Conservation (phyloP, 2,113 vertebrate genomes). For the Rattus rattus region DNA sequence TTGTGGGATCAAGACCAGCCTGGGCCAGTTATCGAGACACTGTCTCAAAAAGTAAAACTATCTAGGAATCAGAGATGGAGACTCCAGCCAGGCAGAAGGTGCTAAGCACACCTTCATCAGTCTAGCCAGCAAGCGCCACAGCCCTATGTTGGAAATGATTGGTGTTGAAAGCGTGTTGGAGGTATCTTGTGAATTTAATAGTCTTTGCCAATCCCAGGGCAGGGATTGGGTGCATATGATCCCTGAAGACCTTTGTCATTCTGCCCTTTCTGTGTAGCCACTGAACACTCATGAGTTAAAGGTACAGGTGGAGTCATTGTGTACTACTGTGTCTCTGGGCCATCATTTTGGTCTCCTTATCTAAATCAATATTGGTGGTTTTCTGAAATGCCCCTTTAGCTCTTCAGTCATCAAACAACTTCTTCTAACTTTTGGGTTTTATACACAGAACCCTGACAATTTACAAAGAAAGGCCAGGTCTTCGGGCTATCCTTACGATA, state of each 20-base stretch:
- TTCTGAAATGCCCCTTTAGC: not conserved
- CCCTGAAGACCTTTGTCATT: not conserved
- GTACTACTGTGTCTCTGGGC: not conserved
- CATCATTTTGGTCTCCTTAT: constrained; percentile 13
- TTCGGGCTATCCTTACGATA: not conserved
- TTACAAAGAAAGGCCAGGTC: not conserved
- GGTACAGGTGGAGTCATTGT: not conserved
- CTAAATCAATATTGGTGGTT: not conserved
- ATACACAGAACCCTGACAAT: not conserved
- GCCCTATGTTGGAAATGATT: not conserved
- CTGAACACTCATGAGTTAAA: not conserved
- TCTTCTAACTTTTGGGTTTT: constrained; percentile 16
- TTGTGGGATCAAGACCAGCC: not conserved
- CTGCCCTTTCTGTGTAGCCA: not conserved
- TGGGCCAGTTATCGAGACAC: not conserved
- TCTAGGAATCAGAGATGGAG: not conserved
- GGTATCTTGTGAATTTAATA: not conserved
- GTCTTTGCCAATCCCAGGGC: not conserved
- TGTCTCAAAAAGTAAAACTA: not conserved
- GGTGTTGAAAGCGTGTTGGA: not conserved
- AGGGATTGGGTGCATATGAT: not conserved
- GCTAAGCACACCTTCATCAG: not conserved
- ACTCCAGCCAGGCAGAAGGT: not conserved
- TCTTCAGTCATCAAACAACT: not conserved
- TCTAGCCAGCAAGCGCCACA: not conserved